Conservation (phyloP, 2,797 vertebrate genomes). For the Centroberyx gerrardi region DNA sequence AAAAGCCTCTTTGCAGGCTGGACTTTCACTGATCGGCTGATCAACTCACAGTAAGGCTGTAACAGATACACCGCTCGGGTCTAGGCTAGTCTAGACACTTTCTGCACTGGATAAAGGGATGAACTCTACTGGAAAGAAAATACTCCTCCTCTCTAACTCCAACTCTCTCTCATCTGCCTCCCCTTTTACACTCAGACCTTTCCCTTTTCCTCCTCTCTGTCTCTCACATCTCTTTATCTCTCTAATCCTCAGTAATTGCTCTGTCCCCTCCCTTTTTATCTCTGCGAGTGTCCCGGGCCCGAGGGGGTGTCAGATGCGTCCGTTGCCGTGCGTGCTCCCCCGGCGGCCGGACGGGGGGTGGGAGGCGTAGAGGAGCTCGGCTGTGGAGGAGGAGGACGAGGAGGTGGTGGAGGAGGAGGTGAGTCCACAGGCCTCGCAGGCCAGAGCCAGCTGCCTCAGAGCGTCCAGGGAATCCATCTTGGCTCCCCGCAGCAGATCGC, state of each 20-base stretch:
- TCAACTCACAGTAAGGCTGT: slow-evolving; percentile 58
- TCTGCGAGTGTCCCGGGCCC: slow-evolving; percentile 27
- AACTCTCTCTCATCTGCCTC: neutral
- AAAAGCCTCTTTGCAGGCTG: slow-evolving; percentile 33
- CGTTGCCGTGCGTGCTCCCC: slow-evolving; percentile 86
- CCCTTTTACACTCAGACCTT: neutral
- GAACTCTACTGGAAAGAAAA: slow-evolving; percentile 13
- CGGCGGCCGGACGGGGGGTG: slow-evolving; percentile 72
- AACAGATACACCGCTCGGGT: slow-evolving; percentile 38
- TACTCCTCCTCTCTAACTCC: slow-evolving; percentile 10
- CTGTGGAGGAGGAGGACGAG: slow-evolving; percentile 71
- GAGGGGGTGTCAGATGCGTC: slow-evolving; percentile 79
- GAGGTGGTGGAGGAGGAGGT: slow-evolving; percentile 77
- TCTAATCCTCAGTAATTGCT: slow-evolving; percentile 10
- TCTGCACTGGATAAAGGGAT: slow-evolving; percentile 57
- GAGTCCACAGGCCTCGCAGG: slow-evolving; percentile 93
- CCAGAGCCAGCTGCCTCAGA: slow-evolving; percentile 95
- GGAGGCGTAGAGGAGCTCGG: slow-evolving; percentile 82
- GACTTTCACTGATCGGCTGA: slow-evolving; percentile 10
- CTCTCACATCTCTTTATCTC: slow-evolving; percentile 22
- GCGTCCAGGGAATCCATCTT: slow-evolving; percentile 94
- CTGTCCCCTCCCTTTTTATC: slow-evolving; percentile 13
- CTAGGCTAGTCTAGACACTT: slow-evolving; percentile 37
- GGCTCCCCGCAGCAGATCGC: slow-evolving; percentile 93
- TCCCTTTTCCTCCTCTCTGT: neutral